Base-by-base conservation (phyloP, 2,113 vertebrate genomes). In the Calidris pugnax region DNA sequence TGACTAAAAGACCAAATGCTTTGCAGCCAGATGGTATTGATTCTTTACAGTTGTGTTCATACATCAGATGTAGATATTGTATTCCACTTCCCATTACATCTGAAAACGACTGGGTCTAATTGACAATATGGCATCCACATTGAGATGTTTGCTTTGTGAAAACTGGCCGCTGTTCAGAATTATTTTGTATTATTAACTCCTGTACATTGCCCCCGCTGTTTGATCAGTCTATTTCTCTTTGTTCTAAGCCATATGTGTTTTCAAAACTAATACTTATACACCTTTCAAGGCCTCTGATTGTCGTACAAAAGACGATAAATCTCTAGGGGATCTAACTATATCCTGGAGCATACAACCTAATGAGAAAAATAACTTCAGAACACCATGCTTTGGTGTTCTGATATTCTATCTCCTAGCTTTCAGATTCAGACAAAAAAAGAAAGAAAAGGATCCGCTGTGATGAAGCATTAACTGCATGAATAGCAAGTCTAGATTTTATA, bases 41-140 rank as follows among this genome's bases (percentile, higher is more conserved):
- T 97, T 98, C 93, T 78, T 95, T 95, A 91, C 97, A 96, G 95
- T 97, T 97, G 92, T 96, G 94, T 96, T 97, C 92, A 78, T 96
- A 84, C 93, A 94, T 97, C 94, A 97, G 94, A 97, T 95, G 91
- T 89, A 97, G 93, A 94, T 95, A 97, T 94, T 97, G 93, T 98
- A 89, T 98, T 97, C 96, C 95, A 89, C 95, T 97, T 97, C 92
- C 94, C 96, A 95, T 95, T 97, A 96, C 89, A 95, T 95, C 91
- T 94, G 96, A 95, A 97, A 97, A 97, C 85, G 89, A 85, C 94
- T 90, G 77, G 57, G 24, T 92, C 96, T 97, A 94, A 97, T 89
- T 97, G 96, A 95, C 94, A 97, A 96, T 97, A 83, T 96, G 93
- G 97, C 80, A 93, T 90, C 89, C 96, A 97, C 84, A 95, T 96